Conservation (phyloP, 2,888 invertebrate genomes). For the Suillia variegata region DNA sequence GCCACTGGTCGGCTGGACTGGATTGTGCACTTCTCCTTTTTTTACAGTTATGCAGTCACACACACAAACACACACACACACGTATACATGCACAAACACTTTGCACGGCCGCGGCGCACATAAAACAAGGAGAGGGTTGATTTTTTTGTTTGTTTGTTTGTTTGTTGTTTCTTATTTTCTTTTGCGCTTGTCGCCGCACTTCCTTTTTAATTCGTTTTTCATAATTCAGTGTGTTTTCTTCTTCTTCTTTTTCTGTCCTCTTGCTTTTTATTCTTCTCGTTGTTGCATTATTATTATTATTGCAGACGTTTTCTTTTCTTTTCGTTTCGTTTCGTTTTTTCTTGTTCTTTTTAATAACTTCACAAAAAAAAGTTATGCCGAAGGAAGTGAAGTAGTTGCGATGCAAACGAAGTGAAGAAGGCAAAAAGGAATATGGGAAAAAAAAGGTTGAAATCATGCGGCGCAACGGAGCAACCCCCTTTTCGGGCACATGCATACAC, state of each 20-base stretch:
- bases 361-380: neutral
- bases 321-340: too few relatives aligned
- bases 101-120: neutral
- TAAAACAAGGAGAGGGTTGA: slow-evolving; percentile 14
- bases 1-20: too few relatives aligned
- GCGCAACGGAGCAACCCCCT: neutral
- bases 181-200: neutral
- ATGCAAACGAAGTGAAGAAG: neutral
- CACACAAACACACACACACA: slow-evolving; percentile 8
- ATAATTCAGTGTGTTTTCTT: neutral
- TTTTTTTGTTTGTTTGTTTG: slow-evolving; percentile 3
- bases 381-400: neutral
- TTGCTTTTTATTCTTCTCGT: slow-evolving; percentile 10
- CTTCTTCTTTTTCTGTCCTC: too few relatives aligned
- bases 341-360: too few relatives aligned
- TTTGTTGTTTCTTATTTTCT: neutral
- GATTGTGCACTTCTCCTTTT: too few relatives aligned
- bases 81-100: slow-evolving; percentile 10
- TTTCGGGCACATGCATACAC: neutral
- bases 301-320: too few relatives aligned
- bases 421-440: neutral
- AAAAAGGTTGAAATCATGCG: neutral
- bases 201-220: neutral
- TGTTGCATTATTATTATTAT: slow-evolving; percentile 2
- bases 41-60: slow-evolving; percentile 16